Evolutionary conservation across 2,888 invertebrate species (phyloP).

Genomic region (Epinotia bilunana): DNA sequence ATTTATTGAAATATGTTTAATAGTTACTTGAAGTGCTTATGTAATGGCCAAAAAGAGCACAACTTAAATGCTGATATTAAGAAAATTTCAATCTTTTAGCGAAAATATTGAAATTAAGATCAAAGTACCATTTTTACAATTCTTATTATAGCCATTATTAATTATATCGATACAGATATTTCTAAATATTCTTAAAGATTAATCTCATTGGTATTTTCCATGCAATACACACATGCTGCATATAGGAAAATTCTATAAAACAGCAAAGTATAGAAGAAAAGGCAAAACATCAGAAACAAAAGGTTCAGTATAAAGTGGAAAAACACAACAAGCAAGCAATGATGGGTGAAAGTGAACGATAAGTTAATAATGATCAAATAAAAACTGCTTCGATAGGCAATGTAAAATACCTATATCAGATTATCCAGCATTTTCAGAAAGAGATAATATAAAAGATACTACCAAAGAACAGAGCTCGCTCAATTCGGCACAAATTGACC

Average conservation of each 20-base stretch:
- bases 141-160: too few relatives aligned
- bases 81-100: too few relatives aligned
- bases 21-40: not conserved
- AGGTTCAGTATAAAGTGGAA: constrained; percentile 51
- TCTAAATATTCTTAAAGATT: not conserved
- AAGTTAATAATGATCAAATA: constrained; percentile 42
- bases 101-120: too few relatives aligned
- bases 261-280: constrained; percentile 50
- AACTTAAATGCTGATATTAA: not conserved
- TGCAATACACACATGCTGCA: constrained; percentile 42
- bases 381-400: not conserved
- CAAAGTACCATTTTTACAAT: too few relatives aligned
- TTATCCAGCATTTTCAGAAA: not conserved
- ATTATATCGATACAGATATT: too few relatives aligned
- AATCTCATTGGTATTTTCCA: constrained; percentile 23
- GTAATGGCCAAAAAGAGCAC: not conserved
- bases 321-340: constrained; percentile 75
- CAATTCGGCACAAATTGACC: not conserved
- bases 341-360: constrained; percentile 61
- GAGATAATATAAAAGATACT: constrained; percentile 7
- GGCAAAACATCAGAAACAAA: constrained; percentile 47
- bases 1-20: not conserved
- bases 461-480: not conserved
- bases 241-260: constrained; percentile 42
- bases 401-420: not conserved